Conservation (phyloP, 2,113 vertebrate genomes). For the Rhinopomastus cyanomelas region DNA sequence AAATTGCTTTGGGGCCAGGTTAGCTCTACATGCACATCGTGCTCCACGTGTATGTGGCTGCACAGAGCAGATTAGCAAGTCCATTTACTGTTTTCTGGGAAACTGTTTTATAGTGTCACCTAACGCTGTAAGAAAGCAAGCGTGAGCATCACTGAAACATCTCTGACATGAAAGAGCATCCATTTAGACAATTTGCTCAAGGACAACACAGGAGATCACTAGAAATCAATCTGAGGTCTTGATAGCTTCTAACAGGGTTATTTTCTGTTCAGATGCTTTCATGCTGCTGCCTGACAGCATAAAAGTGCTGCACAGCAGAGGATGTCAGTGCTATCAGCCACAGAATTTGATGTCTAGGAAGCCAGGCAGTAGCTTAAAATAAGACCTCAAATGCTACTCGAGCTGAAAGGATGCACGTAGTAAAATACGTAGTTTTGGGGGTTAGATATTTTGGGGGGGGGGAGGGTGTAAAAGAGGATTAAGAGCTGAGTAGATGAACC, state of each 20-base stretch:
- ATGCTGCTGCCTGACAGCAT: neutral
- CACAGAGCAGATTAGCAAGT: neutral
- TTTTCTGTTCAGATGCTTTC: neutral
- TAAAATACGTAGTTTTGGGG: neutral
- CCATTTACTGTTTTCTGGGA: neutral
- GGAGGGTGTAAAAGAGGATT: neutral
- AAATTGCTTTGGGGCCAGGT: neutral
- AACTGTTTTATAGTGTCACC: neutral
- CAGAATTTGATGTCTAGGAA: neutral
- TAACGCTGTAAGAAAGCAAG: neutral
- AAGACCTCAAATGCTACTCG: neutral
- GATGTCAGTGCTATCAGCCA: neutral
- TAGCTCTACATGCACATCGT: neutral
- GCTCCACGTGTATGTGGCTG: neutral
- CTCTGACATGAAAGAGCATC: neutral
- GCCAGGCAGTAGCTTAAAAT: neutral
- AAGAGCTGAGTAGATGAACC: neutral
- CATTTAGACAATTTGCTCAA: too few relatives aligned
- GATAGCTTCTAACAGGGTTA: neutral
- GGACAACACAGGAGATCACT: too few relatives aligned
- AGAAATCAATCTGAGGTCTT: conserved; percentile 30
- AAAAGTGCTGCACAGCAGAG: neutral
- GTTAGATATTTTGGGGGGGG: fast-evolving
- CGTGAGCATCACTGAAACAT: neutral
- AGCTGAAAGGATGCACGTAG: neutral